Evolutionary conservation across 2,888 invertebrate genomes (phyloP).

Genomic region (Pocota personata): DNA sequence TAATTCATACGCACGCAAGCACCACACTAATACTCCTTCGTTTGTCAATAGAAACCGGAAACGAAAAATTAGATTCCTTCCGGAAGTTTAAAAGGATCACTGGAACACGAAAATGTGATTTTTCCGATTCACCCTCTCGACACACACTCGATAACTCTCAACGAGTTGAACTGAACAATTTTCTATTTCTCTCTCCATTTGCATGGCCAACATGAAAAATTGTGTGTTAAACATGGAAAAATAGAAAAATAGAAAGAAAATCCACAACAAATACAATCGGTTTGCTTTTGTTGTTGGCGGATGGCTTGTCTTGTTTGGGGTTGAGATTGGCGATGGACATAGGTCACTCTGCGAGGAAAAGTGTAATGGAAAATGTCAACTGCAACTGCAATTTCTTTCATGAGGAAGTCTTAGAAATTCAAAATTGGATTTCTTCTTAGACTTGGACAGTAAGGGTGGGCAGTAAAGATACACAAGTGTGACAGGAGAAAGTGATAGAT

Average conservation of each 20-base stretch:
- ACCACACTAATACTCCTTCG: neutral
- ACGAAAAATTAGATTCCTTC: conserved; percentile 13
- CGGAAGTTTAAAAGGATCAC: conserved; percentile 48
- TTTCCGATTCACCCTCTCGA: conserved; percentile 24
- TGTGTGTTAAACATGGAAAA: conserved; percentile 21
- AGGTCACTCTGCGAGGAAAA: conserved; percentile 27
- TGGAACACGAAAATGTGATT: neutral
- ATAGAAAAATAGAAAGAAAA: conserved; percentile 8
- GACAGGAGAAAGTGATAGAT: neutral
- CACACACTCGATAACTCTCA: conserved; percentile 52
- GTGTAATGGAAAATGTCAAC: conserved; percentile 46
- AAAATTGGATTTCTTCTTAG: conserved; percentile 32
- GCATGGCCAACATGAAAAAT: conserved; percentile 20
- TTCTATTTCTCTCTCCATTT: conserved; percentile 4
- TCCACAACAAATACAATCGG: conserved; percentile 18
- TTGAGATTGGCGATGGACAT: conserved; percentile 15
- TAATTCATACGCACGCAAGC: neutral
- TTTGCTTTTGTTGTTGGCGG: neutral
- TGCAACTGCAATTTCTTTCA: conserved; percentile 11
- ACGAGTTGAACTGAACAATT: conserved; percentile 53
- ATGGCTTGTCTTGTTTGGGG: neutral
- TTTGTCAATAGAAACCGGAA: conserved; percentile 17
- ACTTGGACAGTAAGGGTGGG: neutral
- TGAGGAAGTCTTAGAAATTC: conserved; percentile 66
- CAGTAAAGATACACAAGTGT: neutral